Evolutionary conservation across 2,113 vertebrate species (phyloP).

Genomic region (Neofelis nebulosa): DNA sequence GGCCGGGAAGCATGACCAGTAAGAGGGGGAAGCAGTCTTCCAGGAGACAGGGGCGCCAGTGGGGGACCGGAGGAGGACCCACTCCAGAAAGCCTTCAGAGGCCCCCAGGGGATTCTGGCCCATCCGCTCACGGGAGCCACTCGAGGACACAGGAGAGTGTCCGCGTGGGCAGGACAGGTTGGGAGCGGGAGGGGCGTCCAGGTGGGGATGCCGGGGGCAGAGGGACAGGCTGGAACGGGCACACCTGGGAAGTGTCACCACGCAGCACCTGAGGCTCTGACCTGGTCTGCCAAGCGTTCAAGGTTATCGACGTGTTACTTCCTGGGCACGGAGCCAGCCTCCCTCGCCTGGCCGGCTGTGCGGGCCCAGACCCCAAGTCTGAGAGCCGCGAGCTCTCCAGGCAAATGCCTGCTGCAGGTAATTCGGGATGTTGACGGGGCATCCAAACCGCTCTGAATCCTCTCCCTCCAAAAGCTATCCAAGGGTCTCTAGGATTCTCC

Average conservation of each 20-base stretch:
- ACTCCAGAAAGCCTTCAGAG: background rate
- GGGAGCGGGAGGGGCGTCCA: background rate
- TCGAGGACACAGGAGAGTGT: background rate
- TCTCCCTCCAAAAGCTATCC: background rate
- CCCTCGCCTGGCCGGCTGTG: accelerated
- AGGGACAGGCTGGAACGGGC: background rate
- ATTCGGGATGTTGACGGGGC: accelerated
- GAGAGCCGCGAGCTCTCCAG: background rate
- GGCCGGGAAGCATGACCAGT: background rate
- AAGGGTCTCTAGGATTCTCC: accelerated
- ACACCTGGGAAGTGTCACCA: background rate
- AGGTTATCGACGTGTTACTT: accelerated
- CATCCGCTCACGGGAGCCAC: accelerated
- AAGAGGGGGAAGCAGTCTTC: too few relatives aligned
- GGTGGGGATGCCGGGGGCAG: background rate
- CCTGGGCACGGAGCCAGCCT: accelerated
- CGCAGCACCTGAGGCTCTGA: background rate
- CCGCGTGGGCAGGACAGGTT: accelerated
- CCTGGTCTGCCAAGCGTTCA: accelerated
- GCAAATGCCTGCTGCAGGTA: background rate
- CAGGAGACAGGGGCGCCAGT: background rate
- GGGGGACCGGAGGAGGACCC: background rate
- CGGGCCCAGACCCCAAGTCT: background rate
- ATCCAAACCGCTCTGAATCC: background rate
- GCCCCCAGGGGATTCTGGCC: background rate